phyloP scores from a whole-genome alignment of 2,888 invertebrate genomes.

The Lydus trimaculatus region DNA sequence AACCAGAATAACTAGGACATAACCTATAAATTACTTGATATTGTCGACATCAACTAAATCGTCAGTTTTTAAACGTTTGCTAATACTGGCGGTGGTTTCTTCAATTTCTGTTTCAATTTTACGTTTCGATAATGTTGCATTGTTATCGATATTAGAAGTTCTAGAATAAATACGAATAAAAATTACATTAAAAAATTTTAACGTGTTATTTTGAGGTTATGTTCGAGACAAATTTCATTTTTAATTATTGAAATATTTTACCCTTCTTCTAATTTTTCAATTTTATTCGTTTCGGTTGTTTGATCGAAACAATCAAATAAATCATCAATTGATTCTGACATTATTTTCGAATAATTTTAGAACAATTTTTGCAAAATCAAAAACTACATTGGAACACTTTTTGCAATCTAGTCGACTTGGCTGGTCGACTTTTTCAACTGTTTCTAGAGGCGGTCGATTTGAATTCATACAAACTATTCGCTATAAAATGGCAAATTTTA shows the following conservation, averaged over 20 bases:
- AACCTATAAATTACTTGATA: conserved; percentile 51
- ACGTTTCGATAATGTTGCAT: conserved; percentile 46
- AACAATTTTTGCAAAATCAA: neutral
- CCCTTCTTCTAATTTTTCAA: conserved; percentile 27
- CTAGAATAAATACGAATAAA: no score
- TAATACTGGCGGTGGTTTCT: conserved; percentile 20
- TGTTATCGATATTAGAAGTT: conserved; percentile 40
- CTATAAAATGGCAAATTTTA: no score
- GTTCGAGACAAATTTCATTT: conserved; percentile 25
- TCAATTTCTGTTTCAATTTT: conserved; percentile 44
- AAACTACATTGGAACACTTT: neutral
- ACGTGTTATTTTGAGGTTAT: conserved; percentile 47
- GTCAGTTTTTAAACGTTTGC: conserved; percentile 52
- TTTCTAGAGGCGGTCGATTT: neutral
- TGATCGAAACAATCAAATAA: conserved; percentile 59
- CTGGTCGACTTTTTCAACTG: neutral
- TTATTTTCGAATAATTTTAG: conserved; percentile 31
- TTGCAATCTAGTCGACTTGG: neutral
- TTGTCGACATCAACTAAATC: conserved; percentile 51
- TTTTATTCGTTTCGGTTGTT: conserved; percentile 35
- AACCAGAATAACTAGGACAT: neutral
- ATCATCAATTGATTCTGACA: conserved; percentile 58
- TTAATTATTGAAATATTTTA: no score
- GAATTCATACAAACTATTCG: neutral
- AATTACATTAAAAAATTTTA: conserved; percentile 28